Evolutionary conservation across 2,113 vertebrate genomes (phyloP), one percentile per base, ranked within the genome.

Genomic region (Buteo buteo): DNA sequence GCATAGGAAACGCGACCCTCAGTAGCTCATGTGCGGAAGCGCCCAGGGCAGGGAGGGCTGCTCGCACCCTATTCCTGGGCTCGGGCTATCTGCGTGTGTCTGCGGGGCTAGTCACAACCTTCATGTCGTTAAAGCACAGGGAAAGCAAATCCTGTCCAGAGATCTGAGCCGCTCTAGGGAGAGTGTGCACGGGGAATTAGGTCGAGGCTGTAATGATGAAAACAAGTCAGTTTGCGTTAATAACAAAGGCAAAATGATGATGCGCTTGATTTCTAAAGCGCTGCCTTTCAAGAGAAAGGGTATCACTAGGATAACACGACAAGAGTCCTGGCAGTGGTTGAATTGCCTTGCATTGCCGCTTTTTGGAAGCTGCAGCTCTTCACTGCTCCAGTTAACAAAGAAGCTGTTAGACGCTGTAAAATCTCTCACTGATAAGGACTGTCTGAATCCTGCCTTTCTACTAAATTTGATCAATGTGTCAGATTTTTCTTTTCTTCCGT

Each of bases 61-160:
- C 17, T 45, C 13, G 16, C 25, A 47, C 85, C 79, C 52, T 70
- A 0, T 40, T 83, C 73, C 84, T 11, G 19, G 44, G 82, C 78
- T 72, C 2, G 2, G 62, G 55, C 58, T 88, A 8, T 88, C 83
- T 45, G 38, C 73, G 54, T 9, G 1, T 54, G 55, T 81, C 90
- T 78, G 45, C 32, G 5, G 94, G 94, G 89, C 93, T 73, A 66
- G 89, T 96, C 93, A 96, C 86, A 97, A 29, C 86, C 96, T 97
- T 97, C 77, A 93, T 38, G 74, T 96, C 95, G 77, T 11, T 73
- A 87, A 80, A 94, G 74, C 84, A 49, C 62, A 6, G 62, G 79
- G 89, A 84, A 77, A 93, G 89, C 77, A 87, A 94, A 95, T 87
- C 81, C 93, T 77, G 78, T 28, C 70, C 81, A 8, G 94, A 90